Evolutionary conservation across 2,797 vertebrate genomes (phyloP).

Genomic region (Karalla daura): DNA sequence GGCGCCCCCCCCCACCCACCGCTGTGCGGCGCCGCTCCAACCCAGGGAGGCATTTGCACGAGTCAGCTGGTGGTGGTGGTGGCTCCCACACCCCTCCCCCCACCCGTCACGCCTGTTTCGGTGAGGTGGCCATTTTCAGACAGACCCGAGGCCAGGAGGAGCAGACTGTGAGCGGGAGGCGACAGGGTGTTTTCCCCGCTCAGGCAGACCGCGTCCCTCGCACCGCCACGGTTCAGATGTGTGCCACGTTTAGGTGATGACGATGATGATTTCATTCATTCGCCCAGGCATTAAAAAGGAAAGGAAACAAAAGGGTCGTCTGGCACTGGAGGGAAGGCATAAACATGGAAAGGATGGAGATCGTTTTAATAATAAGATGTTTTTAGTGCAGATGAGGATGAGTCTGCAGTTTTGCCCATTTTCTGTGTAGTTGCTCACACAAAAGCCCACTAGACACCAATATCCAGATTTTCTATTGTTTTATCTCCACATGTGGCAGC

Average conservation of each 20-base stretch:
- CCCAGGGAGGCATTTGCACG: slow-evolving; percentile 23
- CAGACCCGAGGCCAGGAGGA: slow-evolving; percentile 27
- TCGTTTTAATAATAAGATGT: slow-evolving; percentile 16
- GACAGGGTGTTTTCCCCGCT: slow-evolving; percentile 19
- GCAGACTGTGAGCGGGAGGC: slow-evolving; percentile 20
- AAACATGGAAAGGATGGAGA: slow-evolving; percentile 28
- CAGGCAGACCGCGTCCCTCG: slow-evolving; percentile 32
- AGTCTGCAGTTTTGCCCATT: background rate
- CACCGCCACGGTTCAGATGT: slow-evolving; percentile 27
- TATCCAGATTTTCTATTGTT: slow-evolving; percentile 3
- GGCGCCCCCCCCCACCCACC: slow-evolving; percentile 35
- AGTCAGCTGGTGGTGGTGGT: slow-evolving; percentile 38
- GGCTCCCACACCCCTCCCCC: slow-evolving; percentile 21
- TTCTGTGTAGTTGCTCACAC: background rate
- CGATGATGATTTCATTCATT: slow-evolving; percentile 57
- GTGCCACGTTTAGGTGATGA: slow-evolving; percentile 36
- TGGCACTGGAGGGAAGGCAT: slow-evolving; percentile 32
- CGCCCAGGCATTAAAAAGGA: slow-evolving; percentile 27
- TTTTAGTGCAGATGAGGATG: slow-evolving; percentile 3
- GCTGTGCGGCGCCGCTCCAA: slow-evolving; percentile 11
- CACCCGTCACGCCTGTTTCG: slow-evolving; percentile 50
- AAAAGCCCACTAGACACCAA: too few species aligned
- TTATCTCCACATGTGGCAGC: background rate
- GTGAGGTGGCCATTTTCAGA: slow-evolving; percentile 54
- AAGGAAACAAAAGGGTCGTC: too few species aligned